Conservation (phyloP, 2,113 vertebrate species). For the Cnemophilus loriae region DNA sequence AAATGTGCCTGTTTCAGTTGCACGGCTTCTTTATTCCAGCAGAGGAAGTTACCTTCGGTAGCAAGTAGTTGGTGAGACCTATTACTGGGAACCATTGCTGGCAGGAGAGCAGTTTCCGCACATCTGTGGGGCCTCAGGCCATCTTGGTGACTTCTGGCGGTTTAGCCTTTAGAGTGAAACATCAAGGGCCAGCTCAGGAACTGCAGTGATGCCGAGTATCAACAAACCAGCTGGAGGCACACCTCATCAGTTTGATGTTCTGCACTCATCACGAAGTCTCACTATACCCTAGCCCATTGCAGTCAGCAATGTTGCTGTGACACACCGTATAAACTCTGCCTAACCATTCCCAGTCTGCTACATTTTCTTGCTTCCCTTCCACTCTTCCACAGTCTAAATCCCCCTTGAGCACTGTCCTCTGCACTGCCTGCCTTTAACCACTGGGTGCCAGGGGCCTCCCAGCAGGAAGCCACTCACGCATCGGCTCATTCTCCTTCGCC, state of each 20-base stretch:
- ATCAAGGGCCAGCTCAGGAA: neutral
- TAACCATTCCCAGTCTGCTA: neutral
- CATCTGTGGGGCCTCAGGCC: neutral
- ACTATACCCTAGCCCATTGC: neutral
- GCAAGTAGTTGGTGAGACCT: neutral
- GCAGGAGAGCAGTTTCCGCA: neutral
- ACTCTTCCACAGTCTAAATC: neutral
- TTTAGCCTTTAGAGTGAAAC: neutral
- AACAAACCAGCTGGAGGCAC: neutral
- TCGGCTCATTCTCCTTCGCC: fast-evolving
- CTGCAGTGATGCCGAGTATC: neutral
- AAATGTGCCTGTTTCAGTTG: neutral
- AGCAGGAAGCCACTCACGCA: neutral
- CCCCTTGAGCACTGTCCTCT: neutral
- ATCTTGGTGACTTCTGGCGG: neutral
- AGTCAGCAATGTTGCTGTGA: neutral
- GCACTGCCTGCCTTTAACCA: neutral
- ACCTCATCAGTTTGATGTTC: neutral
- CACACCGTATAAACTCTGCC: neutral
- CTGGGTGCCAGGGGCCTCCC: neutral
- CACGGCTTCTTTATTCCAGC: neutral
- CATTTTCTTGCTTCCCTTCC: neutral
- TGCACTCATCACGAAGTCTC: neutral
- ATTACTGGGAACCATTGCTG: neutral
- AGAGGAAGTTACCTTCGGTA: neutral